These are phyloP conservation scores for Drosophila paulistorum DNA, from an alignment of 1,140 invertebrate species.

Conservation along the genomic window DNA sequence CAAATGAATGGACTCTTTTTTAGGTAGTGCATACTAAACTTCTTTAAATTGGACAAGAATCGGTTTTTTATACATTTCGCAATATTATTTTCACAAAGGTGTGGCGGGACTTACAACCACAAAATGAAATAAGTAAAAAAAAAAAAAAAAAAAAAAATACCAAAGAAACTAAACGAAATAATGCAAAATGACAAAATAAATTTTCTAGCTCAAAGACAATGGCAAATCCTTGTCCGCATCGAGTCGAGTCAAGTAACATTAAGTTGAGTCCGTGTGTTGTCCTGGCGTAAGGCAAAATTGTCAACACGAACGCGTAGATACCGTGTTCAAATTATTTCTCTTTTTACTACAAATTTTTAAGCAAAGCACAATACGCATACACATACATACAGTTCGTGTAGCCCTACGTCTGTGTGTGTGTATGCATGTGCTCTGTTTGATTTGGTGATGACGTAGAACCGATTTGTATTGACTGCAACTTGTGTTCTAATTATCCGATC, in stretches of 20 bases:
- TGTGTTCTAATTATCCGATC: too few species aligned
- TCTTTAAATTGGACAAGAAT: too few species aligned
- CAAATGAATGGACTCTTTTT: not conserved
- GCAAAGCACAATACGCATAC: too few species aligned
- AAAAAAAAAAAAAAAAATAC: constrained; percentile 8
- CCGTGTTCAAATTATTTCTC: too few species aligned
- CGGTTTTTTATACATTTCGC: constrained; percentile 63
- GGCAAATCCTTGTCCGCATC: constrained; percentile 26
- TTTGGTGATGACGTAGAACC: too few species aligned
- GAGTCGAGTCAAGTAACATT: not conserved
- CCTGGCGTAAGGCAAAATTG: too few species aligned
- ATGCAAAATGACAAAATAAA: constrained; percentile 66
- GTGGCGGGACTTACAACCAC: constrained; percentile 27
- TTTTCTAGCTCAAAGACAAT: constrained; percentile 61
- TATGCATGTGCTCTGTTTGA: too few species aligned
- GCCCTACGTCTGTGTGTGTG: too few species aligned
- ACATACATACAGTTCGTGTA: too few species aligned
- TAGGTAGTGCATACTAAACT: constrained; percentile 19
- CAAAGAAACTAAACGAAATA: constrained; percentile 53
- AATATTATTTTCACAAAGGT: constrained; percentile 40
- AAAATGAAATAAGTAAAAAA: constrained; percentile 12
- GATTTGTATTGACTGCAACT: too few species aligned
- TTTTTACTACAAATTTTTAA: too few species aligned
- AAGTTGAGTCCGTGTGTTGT: constrained; percentile 10
- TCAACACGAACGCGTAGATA: too few species aligned